These are phyloP conservation scores for Chorisops tibialis DNA, from an alignment of 2,888 invertebrate genomes.

Conservation along the genomic window DNA sequence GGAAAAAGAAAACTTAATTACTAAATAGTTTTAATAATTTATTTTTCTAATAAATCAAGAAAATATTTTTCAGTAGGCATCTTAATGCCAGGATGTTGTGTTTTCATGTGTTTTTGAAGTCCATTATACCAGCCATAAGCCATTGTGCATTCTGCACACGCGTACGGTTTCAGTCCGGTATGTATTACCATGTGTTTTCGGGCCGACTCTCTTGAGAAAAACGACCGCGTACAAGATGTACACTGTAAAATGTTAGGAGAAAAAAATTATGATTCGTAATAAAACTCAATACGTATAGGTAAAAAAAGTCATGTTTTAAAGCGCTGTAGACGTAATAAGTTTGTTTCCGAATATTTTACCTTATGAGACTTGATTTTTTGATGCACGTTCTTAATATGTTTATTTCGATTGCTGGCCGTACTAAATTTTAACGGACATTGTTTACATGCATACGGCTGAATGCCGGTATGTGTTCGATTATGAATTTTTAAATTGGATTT, in stretches of 20 bases:
- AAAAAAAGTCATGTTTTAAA: too few relatives aligned
- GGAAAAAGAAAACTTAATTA: too few relatives aligned
- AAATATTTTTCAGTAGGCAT: slow-evolving; percentile 35
- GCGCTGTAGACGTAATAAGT: too few relatives aligned
- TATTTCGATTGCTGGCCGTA: slow-evolving; percentile 34
- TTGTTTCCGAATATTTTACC: slow-evolving; percentile 24
- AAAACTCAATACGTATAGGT: too few relatives aligned
- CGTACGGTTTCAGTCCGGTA: slow-evolving; percentile 33
- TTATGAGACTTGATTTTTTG: slow-evolving; percentile 33
- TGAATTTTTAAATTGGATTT: slow-evolving; percentile 35
- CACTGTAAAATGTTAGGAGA: slow-evolving; percentile 27
- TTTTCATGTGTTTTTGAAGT: slow-evolving; percentile 34
- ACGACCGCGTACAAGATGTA: slow-evolving; percentile 30
- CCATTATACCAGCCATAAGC: slow-evolving; percentile 35
- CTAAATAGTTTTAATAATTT: background rate
- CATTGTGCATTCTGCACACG: slow-evolving; percentile 31
- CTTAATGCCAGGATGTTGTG: slow-evolving; percentile 32
- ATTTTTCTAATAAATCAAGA: slow-evolving; percentile 28
- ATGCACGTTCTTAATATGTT: slow-evolving; percentile 35
- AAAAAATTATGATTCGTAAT: background rate
- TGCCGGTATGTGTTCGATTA: slow-evolving; percentile 33
- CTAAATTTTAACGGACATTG: slow-evolving; percentile 34
- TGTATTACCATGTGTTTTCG: slow-evolving; percentile 35
- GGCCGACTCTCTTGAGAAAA: slow-evolving; percentile 33
- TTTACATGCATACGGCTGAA: slow-evolving; percentile 33